Base-by-base conservation (phyloP, 2,888 invertebrate genomes). In the Arge pagana region DNA sequence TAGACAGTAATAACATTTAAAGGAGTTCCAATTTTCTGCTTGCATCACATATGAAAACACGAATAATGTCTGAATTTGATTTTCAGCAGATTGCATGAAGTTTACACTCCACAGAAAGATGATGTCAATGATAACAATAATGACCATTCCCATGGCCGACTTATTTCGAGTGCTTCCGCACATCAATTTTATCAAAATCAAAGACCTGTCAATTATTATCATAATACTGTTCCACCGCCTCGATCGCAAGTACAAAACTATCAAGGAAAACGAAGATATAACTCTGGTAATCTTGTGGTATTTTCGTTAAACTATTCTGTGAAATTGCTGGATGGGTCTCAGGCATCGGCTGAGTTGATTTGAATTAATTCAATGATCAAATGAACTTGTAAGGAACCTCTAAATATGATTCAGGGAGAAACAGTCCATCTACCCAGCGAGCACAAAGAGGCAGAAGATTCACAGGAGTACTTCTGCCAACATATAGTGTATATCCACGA, bases 201-300 rank as follows among this genome's bases (percentile, higher is more conserved):
- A 51, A 61, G 67, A 52, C 60, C 55, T 13, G 48, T 37, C 16
- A 57, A 52, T 56, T 65, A 60, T 57, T 64, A 61, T 43, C 58
- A 64, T 33, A 58, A 60, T 56, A 52, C 61, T 39, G 48, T 64
- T 54, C 59, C 64, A 45, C 52, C 59, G 24, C 51, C 67, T 28
- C 67, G 68, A 58, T 60, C 64, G 8, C 64, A 63, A 48, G 50
- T 62, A 42, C 76, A 72, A 65, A 74, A 67, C 61, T 68, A 70
- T 55, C 73, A 73, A 52, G 71, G 69, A 51, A 75, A 70, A 60
- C 68, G 70, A 57, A 67, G 72, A 56, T 71, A 71, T 56, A 62
- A 66, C 31, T 63, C 67, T 56, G 70, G 74, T 72, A 64, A 53
- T 51, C 21, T 5, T 15, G 8, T 16, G n/a, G 4, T 26, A 23